Evolutionary conservation across 2,797 vertebrate genomes (phyloP), one percentile per base, ranked within the genome.

Genomic region (Vultur gryphus): DNA sequence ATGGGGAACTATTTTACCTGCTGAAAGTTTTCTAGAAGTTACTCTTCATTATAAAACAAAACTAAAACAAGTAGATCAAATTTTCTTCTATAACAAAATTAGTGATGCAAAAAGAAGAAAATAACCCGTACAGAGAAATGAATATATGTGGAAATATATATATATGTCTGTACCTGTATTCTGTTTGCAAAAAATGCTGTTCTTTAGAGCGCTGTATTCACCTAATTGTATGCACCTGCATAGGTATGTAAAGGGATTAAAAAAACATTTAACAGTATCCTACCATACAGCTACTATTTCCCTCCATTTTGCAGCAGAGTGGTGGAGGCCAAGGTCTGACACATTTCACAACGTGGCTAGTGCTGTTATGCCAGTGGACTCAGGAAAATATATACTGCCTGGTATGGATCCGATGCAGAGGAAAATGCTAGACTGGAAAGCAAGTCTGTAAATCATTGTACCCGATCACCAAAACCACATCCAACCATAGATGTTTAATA

Each of bases 11-110:
- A 37, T 55, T 91, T 86, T 48, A 54, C 48, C 57, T 59, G 43
- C 26, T 84, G n/a, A 51, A 90, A 84, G 26, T 87, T 92, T 87
- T 83, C 29, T 62, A 64, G 13, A 87, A 80, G 44, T 82, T 77
- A 66, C 6, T 41, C 31, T 23, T 72, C 28, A 33, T 62, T 73
- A 26, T 25, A 71, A 91, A 67, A 58, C 25, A 65, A 71, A 59
- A 39, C 14, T 57, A 48, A 79, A 95, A 85, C 1, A 7, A 59
- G 11, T 17, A 65, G 20, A 39, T 78, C 18, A 59, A 6, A 16
- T 37, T 84, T 81, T 82, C 54, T 86, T 66, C 26, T 57, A 0
- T 17, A 39, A 59, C 31, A 88, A 89, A 89, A 65, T 35, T 13
- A 72, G 25, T 35, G 9, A 62, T 70, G 54, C 26, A 72, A 28